phyloP scores from a whole-genome alignment of 2,113 vertebrate genomes.

The Podiceps cristatus region DNA sequence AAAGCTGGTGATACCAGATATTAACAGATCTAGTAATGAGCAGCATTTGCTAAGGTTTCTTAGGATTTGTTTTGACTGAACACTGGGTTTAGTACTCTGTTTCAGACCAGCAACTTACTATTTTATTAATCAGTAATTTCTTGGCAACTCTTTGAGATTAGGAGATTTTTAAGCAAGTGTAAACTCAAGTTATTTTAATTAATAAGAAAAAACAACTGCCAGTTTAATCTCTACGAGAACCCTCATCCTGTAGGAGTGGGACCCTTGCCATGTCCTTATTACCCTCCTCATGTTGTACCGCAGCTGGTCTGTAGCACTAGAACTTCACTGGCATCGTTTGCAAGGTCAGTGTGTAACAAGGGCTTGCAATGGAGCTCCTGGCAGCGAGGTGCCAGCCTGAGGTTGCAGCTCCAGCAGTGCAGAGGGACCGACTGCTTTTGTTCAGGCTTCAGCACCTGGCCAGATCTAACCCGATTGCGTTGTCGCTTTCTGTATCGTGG shows the following conservation, averaged over 20 bases:
- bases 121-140: not conserved
- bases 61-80: not conserved
- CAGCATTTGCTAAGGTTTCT: not conserved
- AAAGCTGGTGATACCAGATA: not conserved
- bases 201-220: not conserved
- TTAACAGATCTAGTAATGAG: not conserved
- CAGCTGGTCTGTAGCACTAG: not conserved
- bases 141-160: not conserved
- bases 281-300: not conserved
- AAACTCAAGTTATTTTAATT: not conserved
- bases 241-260: not conserved
- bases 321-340: not conserved
- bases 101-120: not conserved
- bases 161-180: not conserved
- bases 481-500: rapidly evolving
- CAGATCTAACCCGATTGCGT: not conserved
- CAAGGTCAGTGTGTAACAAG: too few relatives aligned
- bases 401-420: not conserved
- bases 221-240: not conserved
- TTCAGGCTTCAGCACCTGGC: not conserved
- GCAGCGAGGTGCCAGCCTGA: too few relatives aligned
- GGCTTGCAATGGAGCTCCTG: not conserved
- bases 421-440: not conserved
- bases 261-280: not conserved
- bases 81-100: not conserved